Percentiles rank a stretch among this genome's conserved stretches.
Conservation (phyloP, 2,113 vertebrate species). For the Microcebus lehilahytsara region DNA sequence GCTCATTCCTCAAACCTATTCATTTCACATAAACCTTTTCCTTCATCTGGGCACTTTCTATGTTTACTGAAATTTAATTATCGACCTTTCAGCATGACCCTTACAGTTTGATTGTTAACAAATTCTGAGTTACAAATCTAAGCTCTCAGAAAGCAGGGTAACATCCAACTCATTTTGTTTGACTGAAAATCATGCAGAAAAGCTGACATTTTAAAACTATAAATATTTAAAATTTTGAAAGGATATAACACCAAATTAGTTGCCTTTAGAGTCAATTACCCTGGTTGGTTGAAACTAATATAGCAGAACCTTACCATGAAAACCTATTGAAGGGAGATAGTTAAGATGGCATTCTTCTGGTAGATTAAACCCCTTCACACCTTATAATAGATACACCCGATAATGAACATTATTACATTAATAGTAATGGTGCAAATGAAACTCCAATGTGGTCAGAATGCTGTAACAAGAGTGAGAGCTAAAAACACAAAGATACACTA, state of each 20-base stretch:
- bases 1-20: not conserved
- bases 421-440: not conserved
- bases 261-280: slow-evolving; percentile 10
- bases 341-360: not conserved
- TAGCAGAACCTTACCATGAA: not conserved
- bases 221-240: slow-evolving; percentile 28
- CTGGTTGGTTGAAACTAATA: not conserved
- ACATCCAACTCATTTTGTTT: not conserved
- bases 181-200: slow-evolving; percentile 40
- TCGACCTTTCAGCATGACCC: not conserved
- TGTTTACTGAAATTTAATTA: not conserved
- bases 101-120: not conserved
- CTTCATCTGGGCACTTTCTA: not conserved
- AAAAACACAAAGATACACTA: not conserved
- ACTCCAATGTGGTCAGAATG: not conserved
- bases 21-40: not conserved
- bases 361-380: not conserved
- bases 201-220: not conserved
- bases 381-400: not conserved
- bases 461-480: not conserved
- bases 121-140: slow-evolving; percentile 12
- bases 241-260: not conserved
- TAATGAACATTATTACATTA: not conserved
- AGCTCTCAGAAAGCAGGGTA: slow-evolving; percentile 10
- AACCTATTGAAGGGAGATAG: not conserved